phyloP scores from a whole-genome alignment of 2,113 vertebrate genomes.

The Sisor rabdophorus region DNA sequence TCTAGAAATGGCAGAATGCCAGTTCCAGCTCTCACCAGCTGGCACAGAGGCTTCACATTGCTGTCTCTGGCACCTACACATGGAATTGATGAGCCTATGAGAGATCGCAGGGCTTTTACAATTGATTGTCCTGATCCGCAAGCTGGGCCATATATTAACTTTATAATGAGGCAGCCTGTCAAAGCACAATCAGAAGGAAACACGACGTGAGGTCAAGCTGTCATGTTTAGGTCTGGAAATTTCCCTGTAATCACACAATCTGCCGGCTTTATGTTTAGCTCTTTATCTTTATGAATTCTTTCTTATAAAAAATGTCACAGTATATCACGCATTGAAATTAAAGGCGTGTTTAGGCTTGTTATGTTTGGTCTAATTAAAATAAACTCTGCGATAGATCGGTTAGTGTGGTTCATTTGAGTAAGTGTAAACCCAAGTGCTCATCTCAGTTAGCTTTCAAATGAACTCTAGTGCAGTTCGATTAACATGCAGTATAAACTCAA shows the following conservation, averaged over 20 bases:
- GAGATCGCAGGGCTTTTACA: not conserved
- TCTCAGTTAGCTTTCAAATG: no score
- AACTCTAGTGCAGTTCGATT: no score
- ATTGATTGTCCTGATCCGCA: conserved; percentile 11
- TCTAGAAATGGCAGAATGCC: conserved; percentile 37
- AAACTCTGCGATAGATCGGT: no score
- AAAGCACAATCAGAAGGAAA: conserved; percentile 8
- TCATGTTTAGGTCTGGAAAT: conserved; percentile 11
- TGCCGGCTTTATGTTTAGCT: conserved; percentile 14
- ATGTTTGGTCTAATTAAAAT: no score
- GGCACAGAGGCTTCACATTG: conserved; percentile 40
- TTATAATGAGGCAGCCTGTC: conserved; percentile 27
- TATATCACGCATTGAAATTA: not conserved
- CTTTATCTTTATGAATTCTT: not conserved
- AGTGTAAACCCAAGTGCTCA: no score
- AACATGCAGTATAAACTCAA: no score
- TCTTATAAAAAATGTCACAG: not conserved
- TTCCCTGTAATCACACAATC: conserved; percentile 18
- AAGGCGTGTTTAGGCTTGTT: no score
- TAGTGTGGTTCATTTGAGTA: no score
- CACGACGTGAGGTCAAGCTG: not conserved
- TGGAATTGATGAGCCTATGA: conserved; percentile 13
- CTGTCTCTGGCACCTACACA: conserved; percentile 37
- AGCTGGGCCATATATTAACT: conserved; percentile 11
- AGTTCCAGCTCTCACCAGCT: conserved; percentile 40